Evolutionary conservation across 2,797 vertebrate species (phyloP), one percentile per base, ranked within the genome.

Genomic region (Oreochromis mossambicus): DNA sequence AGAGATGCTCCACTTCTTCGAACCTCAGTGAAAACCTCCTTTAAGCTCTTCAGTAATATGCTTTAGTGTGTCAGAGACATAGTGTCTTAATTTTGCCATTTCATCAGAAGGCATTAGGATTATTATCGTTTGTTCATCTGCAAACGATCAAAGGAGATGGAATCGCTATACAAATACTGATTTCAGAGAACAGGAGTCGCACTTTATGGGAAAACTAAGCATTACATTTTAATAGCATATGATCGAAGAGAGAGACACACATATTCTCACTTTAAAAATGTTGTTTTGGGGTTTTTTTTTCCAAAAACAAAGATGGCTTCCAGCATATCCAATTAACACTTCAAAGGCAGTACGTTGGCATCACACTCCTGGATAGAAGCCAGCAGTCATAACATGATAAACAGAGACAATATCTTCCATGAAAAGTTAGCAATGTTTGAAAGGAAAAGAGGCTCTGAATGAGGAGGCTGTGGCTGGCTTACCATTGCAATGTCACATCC

Each of bases 261-360:
- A 48, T 6, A 75, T n/a, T 50, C 52, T 75, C 51, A 26, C 43
- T 63, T 63, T 38, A 63, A 63, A 36, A 36, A 36, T n/a, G 1
- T 55, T 58, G 14, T 77, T 17, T n/a, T 63, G 52, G 55, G 56
- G 63, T 83, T 84, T 76, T 85, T 34, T 13, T 17, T 80, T 85
- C 83, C 83, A 87, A 90, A 95, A 93, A 94, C 89, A 94, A 96
- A 95, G 88, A 95, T 93, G 92, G 92, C 93, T 90, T 89, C 89
- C 91, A 92, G 92, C 86, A 56, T 80, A 86, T 91, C 81, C 87
- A 87, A 95, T 96, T 96, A 95, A 92, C 93, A 96, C 93, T 94
- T 96, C 93, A 96, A 95, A 95, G 89, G 81, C 78, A 50, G 80
- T 52, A 82, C 11, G 38, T 91, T 95, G 93, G 93, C 90, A 79